Base-by-base conservation (phyloP, 2,797 vertebrate species). In the Cottoperca gobio region DNA sequence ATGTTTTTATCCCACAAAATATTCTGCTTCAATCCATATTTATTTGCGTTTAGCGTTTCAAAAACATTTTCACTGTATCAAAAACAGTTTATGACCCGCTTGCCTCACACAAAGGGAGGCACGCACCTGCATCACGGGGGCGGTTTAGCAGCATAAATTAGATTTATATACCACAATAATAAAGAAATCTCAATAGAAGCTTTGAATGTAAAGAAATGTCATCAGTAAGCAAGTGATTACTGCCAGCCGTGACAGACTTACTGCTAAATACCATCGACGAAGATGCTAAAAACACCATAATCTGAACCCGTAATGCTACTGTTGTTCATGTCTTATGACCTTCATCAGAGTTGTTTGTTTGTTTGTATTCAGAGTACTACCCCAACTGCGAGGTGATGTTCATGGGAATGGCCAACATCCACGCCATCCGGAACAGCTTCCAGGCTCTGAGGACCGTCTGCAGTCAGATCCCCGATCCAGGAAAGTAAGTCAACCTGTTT, bases 361-460 rank as follows among this genome's bases (percentile, higher is more conserved):
- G 33, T 89, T 28, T 90, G 43, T 88, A 16, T 76, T 60, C 57
- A 99, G 98, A 99, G 88, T 99, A 99, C 93, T 99, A 99, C 79
- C 98, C 98, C 1, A 99, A 99, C 93, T 99, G 98, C 68, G 98
- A 99, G 92, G 97, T 99, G 0, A 96, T 97, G 86, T 99, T 99
- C 88, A 99, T 99, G 98, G 98, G 98, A 79, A 99, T 99, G 98
- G 98, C 98, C 80, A 99, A 99, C 91, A 99, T 99, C 92, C 98
- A 99, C 39, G 97, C 98, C 86, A 99, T 99, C 88, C 94, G 98
- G 39, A 99, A 99, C 92, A 99, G 98, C 78, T 99, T 99, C 93
- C 98, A 99, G 88, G 97, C 97, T 39, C 94, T 99, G 59, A 95
- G 97, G 59, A 93, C 97, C 0, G 98, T 99, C 70, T 99, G 98